Base-by-base conservation (phyloP, 2,113 vertebrate species). In the Chloebia gouldiae region DNA sequence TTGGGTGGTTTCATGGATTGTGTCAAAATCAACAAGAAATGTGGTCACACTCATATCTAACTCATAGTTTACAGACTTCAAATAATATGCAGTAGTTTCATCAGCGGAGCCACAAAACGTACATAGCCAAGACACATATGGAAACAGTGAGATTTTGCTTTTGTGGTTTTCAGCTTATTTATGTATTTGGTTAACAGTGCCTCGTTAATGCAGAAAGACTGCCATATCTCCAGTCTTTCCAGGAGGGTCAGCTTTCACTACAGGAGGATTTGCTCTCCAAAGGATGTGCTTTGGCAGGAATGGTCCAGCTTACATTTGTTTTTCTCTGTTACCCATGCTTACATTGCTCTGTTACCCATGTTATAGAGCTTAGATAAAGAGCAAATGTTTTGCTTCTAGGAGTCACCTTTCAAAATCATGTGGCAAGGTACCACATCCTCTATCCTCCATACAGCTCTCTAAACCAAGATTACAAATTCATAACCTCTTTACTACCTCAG, bases 141-240 rank as follows among this genome's bases (percentile, higher is more conserved):
- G 88, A 92, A 96, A 88, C 25, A 86, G 71, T 64, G 49, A 88
- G 51, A 88, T 92, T 90, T 88, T 82, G 24, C 88, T 94, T 79
- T 75, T 71, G 85, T 64, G 64, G 93, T 53, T 95, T 92, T 66
- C 40, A 59, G 31, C 8, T 51, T 95, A 89, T 87, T 92, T 92
- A 66, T 82, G 63, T 82, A 77, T 87, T 96, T 95, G 91, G 89
- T 85, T 92, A 93, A 88, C 70, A 77, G 59, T 23, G 19, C 49
- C 68, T 92, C 2, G 1, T 88, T 93, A 88, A 78, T 75, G 71
- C 35, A 81, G 76, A 83, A 80, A 60, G 63, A 70, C 63, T 89
- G 78, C 86, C 70, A 92, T 42, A 82, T 77, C 65, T 81, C 51
- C 57, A 88, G 73, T 28, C 49, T 92, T 94, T 51, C 56, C 88